Percentiles rank a stretch among this genome's conserved stretches.
Evolutionary conservation across 2,113 vertebrate genomes (phyloP).

Genomic region (Perccottus glenii): DNA sequence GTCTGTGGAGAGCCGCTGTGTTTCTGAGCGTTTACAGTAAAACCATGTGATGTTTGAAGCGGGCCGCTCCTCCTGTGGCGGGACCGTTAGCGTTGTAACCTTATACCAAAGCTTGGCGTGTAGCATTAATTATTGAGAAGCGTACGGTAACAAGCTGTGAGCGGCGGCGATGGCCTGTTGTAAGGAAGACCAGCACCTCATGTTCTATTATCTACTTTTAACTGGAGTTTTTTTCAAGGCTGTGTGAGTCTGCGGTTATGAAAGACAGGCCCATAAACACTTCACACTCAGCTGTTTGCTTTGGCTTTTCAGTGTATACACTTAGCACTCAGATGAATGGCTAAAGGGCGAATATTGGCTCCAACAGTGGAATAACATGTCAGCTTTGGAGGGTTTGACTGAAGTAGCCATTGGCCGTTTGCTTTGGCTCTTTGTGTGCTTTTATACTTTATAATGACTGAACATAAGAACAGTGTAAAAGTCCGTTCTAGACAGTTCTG

Average conservation of each 20-base stretch:
- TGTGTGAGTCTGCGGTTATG: constrained; percentile 14
- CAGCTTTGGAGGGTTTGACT: constrained; percentile 51
- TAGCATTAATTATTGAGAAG: constrained; percentile 80
- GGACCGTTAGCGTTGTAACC: constrained; percentile 76
- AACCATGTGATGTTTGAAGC: constrained; percentile 48
- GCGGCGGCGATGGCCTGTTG: constrained; percentile 65
- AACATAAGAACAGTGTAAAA: no score
- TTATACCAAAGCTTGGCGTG: constrained; percentile 80
- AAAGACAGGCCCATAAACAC: constrained; percentile 23
- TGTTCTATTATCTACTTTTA: constrained; percentile 77
- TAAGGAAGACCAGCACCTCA: constrained; percentile 67
- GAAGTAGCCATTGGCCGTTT: constrained; percentile 34
- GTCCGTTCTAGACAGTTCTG: no score
- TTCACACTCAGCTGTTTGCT: constrained; percentile 29
- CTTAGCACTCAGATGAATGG: constrained; percentile 13
- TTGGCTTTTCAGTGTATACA: constrained; percentile 31
- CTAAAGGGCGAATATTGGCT: constrained; percentile 57
- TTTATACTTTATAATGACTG: constrained; percentile 18
- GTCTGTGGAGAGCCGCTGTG: constrained; percentile 55
- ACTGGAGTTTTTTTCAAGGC: constrained; percentile 44
- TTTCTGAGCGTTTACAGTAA: constrained; percentile 62
- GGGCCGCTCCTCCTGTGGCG: constrained; percentile 67
- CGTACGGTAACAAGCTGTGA: constrained; percentile 78
- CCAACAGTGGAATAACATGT: constrained; percentile 56
- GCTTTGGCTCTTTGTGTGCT: constrained; percentile 6